Conservation (phyloP, 2,888 invertebrate genomes). For the Scelioninae gen. 1 region DNA sequence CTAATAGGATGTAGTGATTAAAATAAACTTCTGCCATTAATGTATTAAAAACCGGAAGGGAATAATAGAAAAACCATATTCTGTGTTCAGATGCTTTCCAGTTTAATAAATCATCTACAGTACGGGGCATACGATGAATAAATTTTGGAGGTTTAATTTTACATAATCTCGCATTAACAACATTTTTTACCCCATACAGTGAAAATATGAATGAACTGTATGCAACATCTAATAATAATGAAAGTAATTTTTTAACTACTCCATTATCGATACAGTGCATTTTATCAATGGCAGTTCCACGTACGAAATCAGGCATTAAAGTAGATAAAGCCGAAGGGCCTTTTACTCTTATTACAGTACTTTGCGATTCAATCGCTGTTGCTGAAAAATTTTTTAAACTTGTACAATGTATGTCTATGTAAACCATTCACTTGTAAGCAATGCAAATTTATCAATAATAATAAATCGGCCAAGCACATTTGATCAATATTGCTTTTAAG, state of each 20-base stretch:
- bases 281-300: conserved; percentile 55
- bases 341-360: conserved; percentile 49
- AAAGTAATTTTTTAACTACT: conserved; percentile 42
- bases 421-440: too few species aligned
- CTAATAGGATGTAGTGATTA: too few species aligned
- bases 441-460: too few species aligned
- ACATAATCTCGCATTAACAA: conserved; percentile 47
- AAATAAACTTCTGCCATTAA: conserved; percentile 3
- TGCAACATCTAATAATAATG: conserved; percentile 10
- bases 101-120: conserved; percentile 52
- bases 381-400: too few species aligned
- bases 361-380: too few species aligned
- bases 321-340: conserved; percentile 52
- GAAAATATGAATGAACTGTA: conserved; percentile 17
- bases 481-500: too few species aligned
- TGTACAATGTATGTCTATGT: too few species aligned
- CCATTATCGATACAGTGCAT: conserved; percentile 66
- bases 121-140: conserved; percentile 62
- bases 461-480: too few species aligned
- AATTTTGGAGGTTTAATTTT: conserved; percentile 65
- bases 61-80: conserved; percentile 37
- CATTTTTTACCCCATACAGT: conserved; percentile 21
- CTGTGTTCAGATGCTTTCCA: conserved; percentile 70
- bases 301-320: conserved; percentile 63
- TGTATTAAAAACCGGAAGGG: background rate